phyloP scores from a whole-genome alignment of 2,797 vertebrate genomes.

The Peromyscus aztecus region DNA sequence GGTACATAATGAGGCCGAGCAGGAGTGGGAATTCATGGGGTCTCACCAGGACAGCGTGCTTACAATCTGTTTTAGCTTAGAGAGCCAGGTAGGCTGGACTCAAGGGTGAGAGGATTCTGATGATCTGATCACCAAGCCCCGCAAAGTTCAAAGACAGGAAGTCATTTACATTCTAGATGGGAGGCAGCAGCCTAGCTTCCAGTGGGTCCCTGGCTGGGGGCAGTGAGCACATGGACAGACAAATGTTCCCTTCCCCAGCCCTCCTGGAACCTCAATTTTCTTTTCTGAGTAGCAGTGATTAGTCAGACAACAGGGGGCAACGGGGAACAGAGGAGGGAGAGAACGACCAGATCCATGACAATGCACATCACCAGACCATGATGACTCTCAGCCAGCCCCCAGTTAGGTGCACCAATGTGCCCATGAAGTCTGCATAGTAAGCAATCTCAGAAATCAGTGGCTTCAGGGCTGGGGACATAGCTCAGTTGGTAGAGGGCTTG shows the following conservation, averaged over 20 bases:
- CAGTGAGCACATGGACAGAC: not conserved
- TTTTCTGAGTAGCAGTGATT: not conserved
- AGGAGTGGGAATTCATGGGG: not conserved
- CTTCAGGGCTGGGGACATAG: not conserved
- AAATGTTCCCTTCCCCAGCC: not conserved
- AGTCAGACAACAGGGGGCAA: not conserved
- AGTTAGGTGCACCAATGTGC: fast-evolving
- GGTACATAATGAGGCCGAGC: slow-evolving; percentile 54
- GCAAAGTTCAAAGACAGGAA: slow-evolving; percentile 53
- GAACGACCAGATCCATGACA: not conserved
- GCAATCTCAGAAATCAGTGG: not conserved
- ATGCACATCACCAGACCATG: not conserved
- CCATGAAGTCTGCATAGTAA: not conserved
- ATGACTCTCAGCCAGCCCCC: fast-evolving
- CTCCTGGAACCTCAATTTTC: not conserved
- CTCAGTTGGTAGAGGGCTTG: not conserved
- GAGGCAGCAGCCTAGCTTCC: not conserved
- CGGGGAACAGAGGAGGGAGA: not conserved
- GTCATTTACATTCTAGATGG: slow-evolving; percentile 38
- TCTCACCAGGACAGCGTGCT: slow-evolving; percentile 47
- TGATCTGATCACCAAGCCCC: not conserved
- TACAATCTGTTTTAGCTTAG: slow-evolving; percentile 29
- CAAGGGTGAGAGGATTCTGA: not conserved
- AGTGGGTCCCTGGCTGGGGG: not conserved
- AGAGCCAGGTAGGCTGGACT: slow-evolving; percentile 5